A percentile compares a stretch with the other conserved stretches of the same genome.
Conservation (phyloP, 2,797 vertebrate genomes). For the Chiloscyllium punctatum region DNA sequence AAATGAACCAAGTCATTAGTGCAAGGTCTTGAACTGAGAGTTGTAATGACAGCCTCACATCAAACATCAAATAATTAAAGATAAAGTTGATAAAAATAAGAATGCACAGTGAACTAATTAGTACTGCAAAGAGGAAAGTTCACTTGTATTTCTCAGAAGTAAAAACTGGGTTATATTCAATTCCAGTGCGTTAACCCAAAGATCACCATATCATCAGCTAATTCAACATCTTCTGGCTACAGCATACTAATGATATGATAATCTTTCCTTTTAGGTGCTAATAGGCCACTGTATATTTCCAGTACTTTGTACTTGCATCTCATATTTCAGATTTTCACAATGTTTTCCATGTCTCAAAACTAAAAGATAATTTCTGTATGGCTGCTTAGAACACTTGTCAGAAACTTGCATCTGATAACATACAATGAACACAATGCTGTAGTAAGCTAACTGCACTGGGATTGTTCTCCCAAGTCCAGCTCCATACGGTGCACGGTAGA, state of each 20-base stretch:
- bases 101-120: neutral
- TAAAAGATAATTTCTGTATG: neutral
- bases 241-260: neutral
- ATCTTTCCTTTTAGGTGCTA: neutral
- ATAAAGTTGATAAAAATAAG: neutral
- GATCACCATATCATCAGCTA: neutral
- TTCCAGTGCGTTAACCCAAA: neutral
- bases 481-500: neutral
- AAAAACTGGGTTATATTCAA: neutral
- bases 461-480: neutral
- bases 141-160: neutral
- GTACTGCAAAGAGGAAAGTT: neutral
- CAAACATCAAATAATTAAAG: neutral
- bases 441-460: neutral
- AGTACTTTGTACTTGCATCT: neutral
- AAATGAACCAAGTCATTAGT: neutral
- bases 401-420: neutral
- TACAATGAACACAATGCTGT: neutral
- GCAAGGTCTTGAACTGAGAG: neutral
- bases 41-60: neutral
- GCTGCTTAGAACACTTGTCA: neutral
- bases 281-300: neutral
- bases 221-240: neutral
- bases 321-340: neutral
- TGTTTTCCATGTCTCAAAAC: neutral